Evolutionary conservation across 2,888 invertebrate genomes (phyloP).

Genomic region (Ctenicera cuprea): DNA sequence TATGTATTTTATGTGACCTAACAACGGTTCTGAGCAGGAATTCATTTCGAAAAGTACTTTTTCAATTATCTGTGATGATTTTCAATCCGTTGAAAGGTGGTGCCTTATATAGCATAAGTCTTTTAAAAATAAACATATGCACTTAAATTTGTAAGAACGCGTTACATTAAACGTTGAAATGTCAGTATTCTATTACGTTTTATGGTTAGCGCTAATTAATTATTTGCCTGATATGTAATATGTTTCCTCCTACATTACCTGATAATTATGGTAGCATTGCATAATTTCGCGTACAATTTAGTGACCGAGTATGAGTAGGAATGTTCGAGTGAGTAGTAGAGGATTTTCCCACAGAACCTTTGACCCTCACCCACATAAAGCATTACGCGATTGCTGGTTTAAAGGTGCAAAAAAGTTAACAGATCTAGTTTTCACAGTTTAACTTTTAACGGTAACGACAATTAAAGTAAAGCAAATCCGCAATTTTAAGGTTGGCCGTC

Average conservation of each 20-base stretch:
- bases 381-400: slow-evolving; percentile 39
- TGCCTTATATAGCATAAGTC: not conserved
- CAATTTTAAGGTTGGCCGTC: not conserved
- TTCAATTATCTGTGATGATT: no score
- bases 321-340: slow-evolving; percentile 8
- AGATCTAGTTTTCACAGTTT: slow-evolving; percentile 9
- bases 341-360: slow-evolving; percentile 47
- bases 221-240: slow-evolving; percentile 16
- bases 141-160: slow-evolving; percentile 9
- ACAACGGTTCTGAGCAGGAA: no score
- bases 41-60: no score
- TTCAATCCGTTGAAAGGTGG: no score
- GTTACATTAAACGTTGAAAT: slow-evolving; percentile 9
- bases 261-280: slow-evolving; percentile 23
- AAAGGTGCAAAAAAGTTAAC: not conserved
- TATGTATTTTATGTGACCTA: no score
- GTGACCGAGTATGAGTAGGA: slow-evolving; percentile 17
- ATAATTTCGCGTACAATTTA: slow-evolving; percentile 22
- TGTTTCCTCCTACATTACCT: slow-evolving; percentile 12
- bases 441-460: slow-evolving; percentile 9
- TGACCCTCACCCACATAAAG: slow-evolving; percentile 60
- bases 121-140: not conserved
- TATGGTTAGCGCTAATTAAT: slow-evolving; percentile 20
- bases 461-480: not conserved
- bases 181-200: slow-evolving; percentile 15